These are phyloP conservation scores for Taenioides sp. DNA, from an alignment of 2,797 vertebrate genomes.

Conservation along the genomic window DNA sequence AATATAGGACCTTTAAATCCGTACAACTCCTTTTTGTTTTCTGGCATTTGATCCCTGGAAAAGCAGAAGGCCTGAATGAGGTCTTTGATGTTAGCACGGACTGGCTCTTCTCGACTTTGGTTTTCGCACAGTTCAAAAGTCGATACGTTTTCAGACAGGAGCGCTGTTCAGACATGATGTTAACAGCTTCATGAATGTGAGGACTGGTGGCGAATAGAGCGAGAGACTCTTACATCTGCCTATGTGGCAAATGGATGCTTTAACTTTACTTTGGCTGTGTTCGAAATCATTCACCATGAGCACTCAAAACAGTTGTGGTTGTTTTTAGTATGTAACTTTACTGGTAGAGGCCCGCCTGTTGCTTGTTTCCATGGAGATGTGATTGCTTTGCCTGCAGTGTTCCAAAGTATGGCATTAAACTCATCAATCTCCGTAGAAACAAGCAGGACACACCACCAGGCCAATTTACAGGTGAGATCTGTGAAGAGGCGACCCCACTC, in stretches of 20 bases:
- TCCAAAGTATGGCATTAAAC: too few relatives aligned
- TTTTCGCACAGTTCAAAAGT: neutral
- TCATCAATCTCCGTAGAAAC: too few relatives aligned
- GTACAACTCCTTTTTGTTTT: conserved; percentile 4
- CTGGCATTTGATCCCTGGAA: conserved; percentile 7
- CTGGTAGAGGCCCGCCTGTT: too few relatives aligned
- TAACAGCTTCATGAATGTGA: conserved; percentile 21
- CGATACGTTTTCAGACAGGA: conserved; percentile 3
- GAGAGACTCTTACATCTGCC: conserved; percentile 6
- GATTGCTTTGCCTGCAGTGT: too few relatives aligned
- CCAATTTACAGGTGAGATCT: too few relatives aligned
- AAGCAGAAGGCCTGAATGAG: neutral
- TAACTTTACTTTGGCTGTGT: conserved; percentile 4
- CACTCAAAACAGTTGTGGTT: neutral
- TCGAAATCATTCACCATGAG: neutral
- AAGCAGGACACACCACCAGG: too few relatives aligned
- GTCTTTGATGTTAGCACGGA: conserved; percentile 15
- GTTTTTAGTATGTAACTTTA: too few relatives aligned
- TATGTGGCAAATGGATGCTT: neutral
- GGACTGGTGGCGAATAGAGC: conserved; percentile 13
- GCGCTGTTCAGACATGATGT: conserved; percentile 8
- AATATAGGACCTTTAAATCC: conserved; percentile 18
- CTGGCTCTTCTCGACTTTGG: neutral
- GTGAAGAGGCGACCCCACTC: too few relatives aligned
- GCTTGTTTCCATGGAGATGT: too few relatives aligned